Percentiles rank a stretch among this genome's conserved stretches.
phyloP scores from a whole-genome alignment of 2,113 vertebrate genomes.

The Grammomys dolichurus region DNA sequence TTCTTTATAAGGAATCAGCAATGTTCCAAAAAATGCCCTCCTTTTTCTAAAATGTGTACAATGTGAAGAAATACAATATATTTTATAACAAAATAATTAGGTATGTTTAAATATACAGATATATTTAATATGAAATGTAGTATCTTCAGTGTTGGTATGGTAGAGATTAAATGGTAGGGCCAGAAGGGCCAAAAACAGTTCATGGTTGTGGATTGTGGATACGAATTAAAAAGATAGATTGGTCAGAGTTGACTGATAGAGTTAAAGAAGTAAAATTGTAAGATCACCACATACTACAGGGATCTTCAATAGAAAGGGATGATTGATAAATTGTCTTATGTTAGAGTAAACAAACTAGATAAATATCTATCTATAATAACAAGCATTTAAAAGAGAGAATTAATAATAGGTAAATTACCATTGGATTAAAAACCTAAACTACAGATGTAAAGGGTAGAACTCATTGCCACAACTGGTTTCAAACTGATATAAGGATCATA shows the following conservation, averaged over 20 bases:
- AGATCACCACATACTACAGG: not conserved
- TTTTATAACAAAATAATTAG: constrained; percentile 41
- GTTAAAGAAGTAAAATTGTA: constrained; percentile 57
- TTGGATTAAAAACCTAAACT: constrained; percentile 55
- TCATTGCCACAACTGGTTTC: not conserved
- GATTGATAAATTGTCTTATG: not conserved
- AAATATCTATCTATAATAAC: not conserved
- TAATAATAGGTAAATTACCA: not conserved
- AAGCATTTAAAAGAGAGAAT: constrained; percentile 14
- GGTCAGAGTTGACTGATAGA: constrained; percentile 60
- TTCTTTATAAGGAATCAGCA: constrained; percentile 10
- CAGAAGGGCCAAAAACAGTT: constrained; percentile 45
- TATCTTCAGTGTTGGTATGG: constrained; percentile 15
- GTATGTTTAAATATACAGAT: not conserved
- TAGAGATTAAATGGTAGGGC: not conserved
- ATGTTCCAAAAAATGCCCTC: constrained; percentile 19
- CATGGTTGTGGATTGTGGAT: constrained; percentile 17
- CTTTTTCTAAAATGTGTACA: constrained; percentile 43
- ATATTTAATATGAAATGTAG: constrained; percentile 47
- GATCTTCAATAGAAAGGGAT: constrained; percentile 44
- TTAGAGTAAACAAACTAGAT: constrained; percentile 44
- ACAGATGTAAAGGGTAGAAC: constrained; percentile 37
- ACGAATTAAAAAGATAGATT: constrained; percentile 67
- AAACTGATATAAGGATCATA: not conserved
- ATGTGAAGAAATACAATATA: not conserved